These are phyloP conservation scores for Dryobota labecula DNA, from an alignment of 2,888 invertebrate species.

Conservation along the genomic window DNA sequence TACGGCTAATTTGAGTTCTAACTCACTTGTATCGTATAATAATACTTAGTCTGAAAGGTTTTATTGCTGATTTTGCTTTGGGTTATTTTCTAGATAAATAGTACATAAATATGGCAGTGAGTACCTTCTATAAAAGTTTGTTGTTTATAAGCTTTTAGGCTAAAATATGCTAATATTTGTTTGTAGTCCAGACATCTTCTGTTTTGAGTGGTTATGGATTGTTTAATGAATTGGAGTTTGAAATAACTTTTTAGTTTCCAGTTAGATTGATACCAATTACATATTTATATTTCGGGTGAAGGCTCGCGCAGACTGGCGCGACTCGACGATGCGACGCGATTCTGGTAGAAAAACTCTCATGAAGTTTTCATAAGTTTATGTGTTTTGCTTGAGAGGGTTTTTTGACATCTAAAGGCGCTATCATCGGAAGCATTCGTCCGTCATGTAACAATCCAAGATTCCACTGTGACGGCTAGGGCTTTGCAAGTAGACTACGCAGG, in stretches of 20 bases:
- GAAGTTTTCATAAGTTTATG: no score
- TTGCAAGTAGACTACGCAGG: no score
- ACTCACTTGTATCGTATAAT: conserved; percentile 23
- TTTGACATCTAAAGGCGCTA: no score
- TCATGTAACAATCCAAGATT: no score
- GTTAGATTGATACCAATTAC: not conserved
- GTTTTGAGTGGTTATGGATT: conserved; percentile 10
- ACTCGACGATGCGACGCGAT: no score
- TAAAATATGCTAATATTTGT: conserved; percentile 29
- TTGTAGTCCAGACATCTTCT: not conserved
- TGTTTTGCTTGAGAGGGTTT: no score
- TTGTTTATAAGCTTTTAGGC: not conserved
- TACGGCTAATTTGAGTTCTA: conserved; percentile 19
- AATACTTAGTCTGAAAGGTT: conserved; percentile 47
- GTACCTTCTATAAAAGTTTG: not conserved
- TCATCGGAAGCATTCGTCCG: no score
- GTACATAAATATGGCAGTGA: not conserved
- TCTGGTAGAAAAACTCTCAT: no score
- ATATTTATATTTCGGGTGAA: no score
- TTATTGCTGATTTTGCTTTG: conserved; percentile 20
- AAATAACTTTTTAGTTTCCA: no score
- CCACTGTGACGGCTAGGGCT: no score
- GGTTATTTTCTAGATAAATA: conserved; percentile 17
- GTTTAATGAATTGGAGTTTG: not conserved
- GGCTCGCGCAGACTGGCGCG: no score